Conservation (phyloP, 2,888 invertebrate species). For the Apocheima hispidaria region DNA sequence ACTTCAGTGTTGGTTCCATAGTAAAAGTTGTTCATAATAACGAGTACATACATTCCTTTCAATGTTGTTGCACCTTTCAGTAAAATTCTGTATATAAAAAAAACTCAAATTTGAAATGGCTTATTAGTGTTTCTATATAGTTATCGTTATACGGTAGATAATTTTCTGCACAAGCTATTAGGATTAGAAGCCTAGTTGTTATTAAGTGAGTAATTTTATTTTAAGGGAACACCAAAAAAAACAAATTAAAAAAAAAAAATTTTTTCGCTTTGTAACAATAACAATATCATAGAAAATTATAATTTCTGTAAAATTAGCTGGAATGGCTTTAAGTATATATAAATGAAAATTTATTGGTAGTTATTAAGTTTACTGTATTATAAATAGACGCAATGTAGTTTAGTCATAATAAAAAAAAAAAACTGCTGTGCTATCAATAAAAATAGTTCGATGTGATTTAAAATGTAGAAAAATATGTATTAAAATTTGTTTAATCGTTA, state of each 20-base stretch:
- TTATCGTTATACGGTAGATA: not conserved
- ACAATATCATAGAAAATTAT: not conserved
- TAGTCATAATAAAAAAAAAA: slow-evolving; percentile 27
- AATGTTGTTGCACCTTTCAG: too few relatives aligned
- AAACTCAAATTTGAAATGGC: not conserved
- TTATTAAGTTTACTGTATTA: not conserved
- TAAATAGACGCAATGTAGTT: not conserved
- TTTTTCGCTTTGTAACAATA: not conserved
- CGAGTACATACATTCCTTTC: too few relatives aligned
- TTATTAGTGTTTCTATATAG: not conserved
- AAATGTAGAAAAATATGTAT: slow-evolving; percentile 1
- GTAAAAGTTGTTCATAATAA: too few relatives aligned
- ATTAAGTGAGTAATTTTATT: not conserved
- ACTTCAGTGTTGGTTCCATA: too few relatives aligned
- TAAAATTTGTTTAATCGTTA: too few relatives aligned
- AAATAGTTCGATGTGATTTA: slow-evolving; percentile 16
- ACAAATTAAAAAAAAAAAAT: not conserved
- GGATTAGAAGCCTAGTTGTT: slow-evolving; percentile 2
- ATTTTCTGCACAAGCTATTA: slow-evolving; percentile 4
- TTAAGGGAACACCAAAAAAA: not conserved
- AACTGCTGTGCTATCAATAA: slow-evolving; percentile 83
- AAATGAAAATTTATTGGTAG: not conserved
- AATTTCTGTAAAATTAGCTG: not conserved
- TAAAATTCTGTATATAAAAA: too few relatives aligned
- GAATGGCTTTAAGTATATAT: not conserved